These are phyloP conservation scores for Esperia sulphurella DNA, from an alignment of 2,888 invertebrate species.

Conservation along the genomic window DNA sequence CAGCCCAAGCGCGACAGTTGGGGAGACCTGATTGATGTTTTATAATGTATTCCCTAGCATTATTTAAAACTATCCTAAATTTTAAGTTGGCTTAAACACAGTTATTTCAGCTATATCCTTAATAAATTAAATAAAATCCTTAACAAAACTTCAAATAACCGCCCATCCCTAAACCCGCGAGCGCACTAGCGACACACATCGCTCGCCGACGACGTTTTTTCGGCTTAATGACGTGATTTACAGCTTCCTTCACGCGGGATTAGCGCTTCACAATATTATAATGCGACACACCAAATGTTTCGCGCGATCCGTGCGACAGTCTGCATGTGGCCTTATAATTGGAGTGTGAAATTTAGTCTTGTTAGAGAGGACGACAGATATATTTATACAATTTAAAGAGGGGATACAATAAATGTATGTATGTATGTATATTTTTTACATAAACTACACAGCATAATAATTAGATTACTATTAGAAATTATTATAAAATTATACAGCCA, in stretches of 20 bases:
- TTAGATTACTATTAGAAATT: no score
- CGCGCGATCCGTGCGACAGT: slow-evolving; percentile 25
- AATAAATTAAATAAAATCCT: neutral
- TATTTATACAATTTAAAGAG: neutral
- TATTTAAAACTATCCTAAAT: no score
- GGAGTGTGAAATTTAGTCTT: slow-evolving; percentile 35
- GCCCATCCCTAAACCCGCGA: slow-evolving; percentile 18
- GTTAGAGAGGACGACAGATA: slow-evolving; percentile 9
- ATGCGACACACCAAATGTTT: slow-evolving; percentile 29
- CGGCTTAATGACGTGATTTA: slow-evolving; percentile 50
- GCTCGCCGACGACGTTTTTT: slow-evolving; percentile 36
- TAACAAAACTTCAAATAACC: neutral
- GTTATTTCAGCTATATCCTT: no score
- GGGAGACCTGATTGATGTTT: no score
- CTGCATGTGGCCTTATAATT: slow-evolving; percentile 37
- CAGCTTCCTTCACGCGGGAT: slow-evolving; percentile 55
- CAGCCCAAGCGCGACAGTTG: no score
- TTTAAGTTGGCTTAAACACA: no score
- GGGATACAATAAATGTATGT: neutral
- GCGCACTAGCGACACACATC: slow-evolving; percentile 14
- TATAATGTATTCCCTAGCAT: no score
- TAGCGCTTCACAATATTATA: slow-evolving; percentile 36
- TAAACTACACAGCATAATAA: no score
- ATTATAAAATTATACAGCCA: no score
- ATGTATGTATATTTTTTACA: no score